Evolutionary conservation across 2,797 vertebrate genomes (phyloP).

Genomic region (Anguilla marmorata): DNA sequence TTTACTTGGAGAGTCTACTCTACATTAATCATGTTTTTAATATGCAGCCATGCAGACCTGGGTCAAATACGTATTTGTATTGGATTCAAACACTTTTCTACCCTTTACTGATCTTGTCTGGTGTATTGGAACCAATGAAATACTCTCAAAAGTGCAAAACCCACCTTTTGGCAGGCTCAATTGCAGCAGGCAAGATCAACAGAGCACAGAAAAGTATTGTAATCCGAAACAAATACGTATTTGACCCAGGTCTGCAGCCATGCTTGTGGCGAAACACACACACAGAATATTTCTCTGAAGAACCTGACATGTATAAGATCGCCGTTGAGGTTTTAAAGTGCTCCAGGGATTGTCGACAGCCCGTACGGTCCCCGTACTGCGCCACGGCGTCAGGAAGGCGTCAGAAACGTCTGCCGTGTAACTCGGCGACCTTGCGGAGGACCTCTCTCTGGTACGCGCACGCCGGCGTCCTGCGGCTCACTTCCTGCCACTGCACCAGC

Average conservation of each 20-base stretch:
- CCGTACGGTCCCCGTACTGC: background rate
- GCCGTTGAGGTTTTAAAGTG: background rate
- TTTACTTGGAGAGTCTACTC: background rate
- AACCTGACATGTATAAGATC: background rate
- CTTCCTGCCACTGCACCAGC: constrained; percentile 77
- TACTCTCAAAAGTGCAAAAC: too few relatives aligned
- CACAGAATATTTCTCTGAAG: background rate
- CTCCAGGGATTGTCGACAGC: constrained; percentile 1
- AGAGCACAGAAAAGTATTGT: too few relatives aligned
- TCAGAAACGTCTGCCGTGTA: constrained; percentile 76
- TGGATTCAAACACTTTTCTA: too few relatives aligned
- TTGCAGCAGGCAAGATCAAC: too few relatives aligned
- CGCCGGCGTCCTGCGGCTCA: constrained; percentile 72
- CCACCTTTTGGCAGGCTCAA: too few relatives aligned
- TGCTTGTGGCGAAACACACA: background rate
- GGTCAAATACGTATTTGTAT: too few relatives aligned
- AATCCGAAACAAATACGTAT: too few relatives aligned
- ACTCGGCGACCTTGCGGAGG: constrained; percentile 69
- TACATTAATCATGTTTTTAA: background rate
- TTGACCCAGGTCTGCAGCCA: too few relatives aligned
- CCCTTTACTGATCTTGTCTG: too few relatives aligned
- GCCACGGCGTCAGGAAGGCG: background rate
- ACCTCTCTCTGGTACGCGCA: constrained; percentile 74
- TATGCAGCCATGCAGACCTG: background rate
- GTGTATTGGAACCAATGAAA: too few relatives aligned